These are phyloP conservation scores for Thumatha senex DNA, from an alignment of 2,888 invertebrate genomes.

Conservation along the genomic window DNA sequence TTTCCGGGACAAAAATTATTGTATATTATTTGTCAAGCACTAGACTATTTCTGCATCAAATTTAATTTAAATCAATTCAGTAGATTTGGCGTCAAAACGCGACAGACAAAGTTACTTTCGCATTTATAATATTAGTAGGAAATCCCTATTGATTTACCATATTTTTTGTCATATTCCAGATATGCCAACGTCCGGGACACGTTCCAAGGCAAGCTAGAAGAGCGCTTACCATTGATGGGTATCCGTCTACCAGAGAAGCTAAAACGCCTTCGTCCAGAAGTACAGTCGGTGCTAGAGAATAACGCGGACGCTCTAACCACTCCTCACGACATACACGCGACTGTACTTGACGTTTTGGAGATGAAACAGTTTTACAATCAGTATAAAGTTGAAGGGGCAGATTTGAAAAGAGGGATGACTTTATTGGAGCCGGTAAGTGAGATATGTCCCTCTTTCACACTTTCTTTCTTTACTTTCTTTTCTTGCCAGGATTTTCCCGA, in stretches of 20 bases:
- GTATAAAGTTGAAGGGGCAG: slow-evolving; percentile 73
- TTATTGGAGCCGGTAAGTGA: slow-evolving; percentile 84
- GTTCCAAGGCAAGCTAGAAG: slow-evolving; percentile 95
- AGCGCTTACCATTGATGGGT: slow-evolving; percentile 94
- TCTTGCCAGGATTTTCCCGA: too few species aligned
- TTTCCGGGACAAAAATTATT: too few species aligned
- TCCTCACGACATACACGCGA: slow-evolving; percentile 93
- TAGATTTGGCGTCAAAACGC: too few species aligned
- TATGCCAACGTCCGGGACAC: slow-evolving; percentile 92
- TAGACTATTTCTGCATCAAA: too few species aligned
- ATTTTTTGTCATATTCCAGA: slow-evolving; percentile 62
- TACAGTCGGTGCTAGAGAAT: slow-evolving; percentile 83
- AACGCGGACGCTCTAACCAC: slow-evolving; percentile 90
- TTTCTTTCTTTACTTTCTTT: not conserved
- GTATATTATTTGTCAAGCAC: too few species aligned
- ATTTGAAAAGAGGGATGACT: slow-evolving; percentile 82
- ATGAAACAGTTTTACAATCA: slow-evolving; percentile 57
- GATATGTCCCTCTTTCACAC: not conserved
- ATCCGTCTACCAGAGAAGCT: slow-evolving; percentile 90
- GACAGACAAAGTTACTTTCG: too few species aligned
- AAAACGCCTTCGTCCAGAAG: slow-evolving; percentile 81
- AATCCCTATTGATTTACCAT: too few species aligned
- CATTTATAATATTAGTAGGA: too few species aligned
- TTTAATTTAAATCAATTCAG: too few species aligned
- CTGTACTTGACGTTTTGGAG: slow-evolving; percentile 86